Percentiles rank a stretch among this genome's conserved stretches.
Conservation (phyloP, 2,888 invertebrate genomes). For the Masnerella sp. region DNA sequence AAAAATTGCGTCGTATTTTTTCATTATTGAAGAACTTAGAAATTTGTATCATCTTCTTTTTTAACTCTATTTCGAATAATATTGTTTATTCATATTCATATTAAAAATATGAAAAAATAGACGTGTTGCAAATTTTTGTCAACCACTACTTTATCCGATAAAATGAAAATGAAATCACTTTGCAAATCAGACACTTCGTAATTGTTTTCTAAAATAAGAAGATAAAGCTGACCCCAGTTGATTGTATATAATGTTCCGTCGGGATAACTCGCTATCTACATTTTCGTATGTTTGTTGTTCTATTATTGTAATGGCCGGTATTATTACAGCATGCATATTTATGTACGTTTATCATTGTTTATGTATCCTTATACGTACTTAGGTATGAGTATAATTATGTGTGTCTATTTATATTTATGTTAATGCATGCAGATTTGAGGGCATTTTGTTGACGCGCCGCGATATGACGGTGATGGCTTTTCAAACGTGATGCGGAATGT, state of each 20-base stretch:
- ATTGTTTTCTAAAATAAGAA: too few relatives aligned
- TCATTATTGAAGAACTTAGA: too few relatives aligned
- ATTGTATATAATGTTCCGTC: neutral
- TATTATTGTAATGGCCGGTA: conserved; percentile 24
- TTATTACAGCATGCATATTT: conserved; percentile 29
- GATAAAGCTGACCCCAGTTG: too few relatives aligned
- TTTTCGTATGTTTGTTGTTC: conserved; percentile 23
- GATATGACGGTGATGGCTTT: conserved; percentile 8
- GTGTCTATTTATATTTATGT: conserved; percentile 27
- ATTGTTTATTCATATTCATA: too few relatives aligned
- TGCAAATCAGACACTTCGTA: too few relatives aligned
- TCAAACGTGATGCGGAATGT: conserved; percentile 10
- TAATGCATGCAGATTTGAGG: conserved; percentile 18
- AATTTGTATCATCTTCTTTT: too few relatives aligned
- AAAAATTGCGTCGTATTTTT: too few relatives aligned
- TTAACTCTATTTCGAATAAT: too few relatives aligned
- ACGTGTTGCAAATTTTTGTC: too few relatives aligned
- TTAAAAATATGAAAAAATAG: too few relatives aligned
- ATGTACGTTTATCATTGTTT: conserved; percentile 28
- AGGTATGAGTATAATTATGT: conserved; percentile 5
- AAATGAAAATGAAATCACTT: too few relatives aligned
- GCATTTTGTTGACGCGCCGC: conserved; percentile 22
- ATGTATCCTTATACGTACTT: conserved; percentile 18
- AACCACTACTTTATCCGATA: too few relatives aligned
- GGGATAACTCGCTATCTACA: neutral